Evolutionary conservation across 2,888 invertebrate genomes (phyloP), one percentile per base, ranked within the genome.

Genomic region (Drosophila dives): DNA sequence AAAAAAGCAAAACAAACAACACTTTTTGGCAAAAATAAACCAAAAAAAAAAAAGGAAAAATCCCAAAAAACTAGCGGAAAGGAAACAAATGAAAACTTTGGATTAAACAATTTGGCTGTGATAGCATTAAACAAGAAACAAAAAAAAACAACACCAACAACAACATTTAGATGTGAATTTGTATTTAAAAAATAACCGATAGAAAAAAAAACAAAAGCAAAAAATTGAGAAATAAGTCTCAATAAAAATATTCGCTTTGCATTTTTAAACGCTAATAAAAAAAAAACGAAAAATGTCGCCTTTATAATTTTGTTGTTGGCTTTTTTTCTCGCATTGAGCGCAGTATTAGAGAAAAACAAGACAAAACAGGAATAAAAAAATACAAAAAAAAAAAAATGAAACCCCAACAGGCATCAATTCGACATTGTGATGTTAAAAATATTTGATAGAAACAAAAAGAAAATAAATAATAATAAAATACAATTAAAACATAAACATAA

Each of bases 41-140:
- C 62, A 70, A 72, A 73, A 64, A 70, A 81, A 60, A 54, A 72
- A 50, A 61, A 54, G 34, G 26, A 75, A 59, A 42, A 63, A 63
- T 48, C 59, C 26, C 51, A 42, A 62, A 59, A 66, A 59, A 23
- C 40, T 51, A 59, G 71, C 36, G 49, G 72, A 77, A 64, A 54
- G 53, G 67, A 81, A 75, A 75, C 65, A 75, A 77, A 63, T 66
- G 81, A 91, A 88, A 90, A 88, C 89, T 90, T 92, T 91, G 92
- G 90, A 91, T 91, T 90, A 89, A 92, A 92, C 86, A 92, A 92
- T 93, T 93, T 93, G 93, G 93, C 93, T 93, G 93, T 93, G 93
- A 93, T 93, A 93, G 92, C 90, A 91, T 90, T 90, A 89, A 90
- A 83, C 79, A 81, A 73, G 70, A 63, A 61, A n/a, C n/a, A n/a